Conservation (phyloP, 1,140 invertebrate genomes). For the Globodera ellingtonae region DNA sequence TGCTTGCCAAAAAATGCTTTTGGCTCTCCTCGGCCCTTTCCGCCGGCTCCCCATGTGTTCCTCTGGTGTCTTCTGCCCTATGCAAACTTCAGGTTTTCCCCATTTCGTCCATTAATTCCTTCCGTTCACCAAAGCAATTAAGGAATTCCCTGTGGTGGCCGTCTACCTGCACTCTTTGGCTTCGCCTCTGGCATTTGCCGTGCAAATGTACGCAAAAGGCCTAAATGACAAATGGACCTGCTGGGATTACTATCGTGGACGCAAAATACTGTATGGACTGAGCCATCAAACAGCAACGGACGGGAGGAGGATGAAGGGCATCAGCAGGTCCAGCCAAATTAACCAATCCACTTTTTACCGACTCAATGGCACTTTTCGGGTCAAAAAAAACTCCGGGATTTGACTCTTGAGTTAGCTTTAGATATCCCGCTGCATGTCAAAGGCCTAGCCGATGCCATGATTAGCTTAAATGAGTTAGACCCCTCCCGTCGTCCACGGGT, state of each 20-base stretch:
- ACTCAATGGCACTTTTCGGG: no score
- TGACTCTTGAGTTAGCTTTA: no score
- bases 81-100: slow-evolving; percentile 30
- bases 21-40: slow-evolving; percentile 26
- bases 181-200: slow-evolving; percentile 25
- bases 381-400: no score
- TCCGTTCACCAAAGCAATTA: background rate
- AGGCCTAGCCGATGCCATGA: no score
- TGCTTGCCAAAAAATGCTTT: slow-evolving; percentile 38
- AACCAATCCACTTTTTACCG: background rate
- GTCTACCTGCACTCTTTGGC: slow-evolving; percentile 32
- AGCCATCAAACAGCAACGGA: background rate
- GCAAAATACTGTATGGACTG: background rate
- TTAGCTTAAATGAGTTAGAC: no score
- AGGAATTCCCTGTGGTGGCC: slow-evolving; percentile 36
- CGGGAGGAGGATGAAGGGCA: background rate
- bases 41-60: slow-evolving; percentile 17
- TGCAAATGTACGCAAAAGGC: slow-evolving; percentile 23
- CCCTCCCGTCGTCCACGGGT: no score
- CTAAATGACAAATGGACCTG: background rate
- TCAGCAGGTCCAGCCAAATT: background rate
- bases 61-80: slow-evolving; percentile 11
- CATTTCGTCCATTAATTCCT: background rate
- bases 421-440: no score
- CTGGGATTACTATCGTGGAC: background rate